Evolutionary conservation across 2,113 vertebrate species (phyloP).

Genomic region (Bufo gargarizans): DNA sequence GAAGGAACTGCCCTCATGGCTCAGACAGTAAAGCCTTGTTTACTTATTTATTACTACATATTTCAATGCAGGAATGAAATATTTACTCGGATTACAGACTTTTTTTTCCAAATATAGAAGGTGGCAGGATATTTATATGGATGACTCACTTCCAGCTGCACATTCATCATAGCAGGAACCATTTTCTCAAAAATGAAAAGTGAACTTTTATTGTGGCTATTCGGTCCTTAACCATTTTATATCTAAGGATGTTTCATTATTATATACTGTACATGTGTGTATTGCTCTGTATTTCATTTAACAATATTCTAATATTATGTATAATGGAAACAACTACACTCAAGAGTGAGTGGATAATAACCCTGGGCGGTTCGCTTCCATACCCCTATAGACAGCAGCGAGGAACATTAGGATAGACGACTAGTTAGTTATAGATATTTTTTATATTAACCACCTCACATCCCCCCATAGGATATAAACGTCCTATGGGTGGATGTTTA

Average conservation of each 20-base stretch:
- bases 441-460: no score
- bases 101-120: constrained; percentile 31
- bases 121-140: constrained; percentile 34
- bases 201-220: constrained; percentile 17
- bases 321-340: no score
- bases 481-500: no score
- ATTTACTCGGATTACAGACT: not conserved
- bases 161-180: constrained; percentile 25
- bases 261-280: not conserved
- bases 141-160: constrained; percentile 45
- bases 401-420: no score
- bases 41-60: constrained; percentile 24
- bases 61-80: constrained; percentile 19
- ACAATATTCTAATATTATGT: no score
- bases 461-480: no score
- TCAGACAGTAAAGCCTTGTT: not conserved
- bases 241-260: not conserved
- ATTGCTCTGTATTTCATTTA: not conserved
- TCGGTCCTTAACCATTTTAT: not conserved
- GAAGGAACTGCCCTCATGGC: not conserved
- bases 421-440: no score
- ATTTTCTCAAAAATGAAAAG: constrained; percentile 35
- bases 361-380: no score
- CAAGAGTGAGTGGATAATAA: no score
- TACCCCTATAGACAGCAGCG: no score